Base-by-base conservation (phyloP, 2,888 invertebrate genomes). In the Hyles lineata region DNA sequence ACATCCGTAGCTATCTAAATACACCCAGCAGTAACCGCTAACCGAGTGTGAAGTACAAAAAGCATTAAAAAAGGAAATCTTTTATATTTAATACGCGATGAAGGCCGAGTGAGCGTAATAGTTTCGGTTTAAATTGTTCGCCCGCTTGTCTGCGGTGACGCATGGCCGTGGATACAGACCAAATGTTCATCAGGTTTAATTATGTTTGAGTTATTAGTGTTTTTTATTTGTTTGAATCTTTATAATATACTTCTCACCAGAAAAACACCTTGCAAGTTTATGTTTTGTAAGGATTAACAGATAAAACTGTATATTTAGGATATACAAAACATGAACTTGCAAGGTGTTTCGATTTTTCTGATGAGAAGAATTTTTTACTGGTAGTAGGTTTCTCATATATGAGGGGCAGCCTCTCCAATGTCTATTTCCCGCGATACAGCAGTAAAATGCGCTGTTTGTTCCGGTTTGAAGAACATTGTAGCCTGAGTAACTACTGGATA, bases 91-190 rank as follows among this genome's bases (percentile, higher is more conserved):
- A 61, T 32, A 62, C 73, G 32, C 50, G 55, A 67, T 72, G 73
- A 77, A 82, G 82, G 82, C 73, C 76, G 76, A 82, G 82, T 75
- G 82, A 82, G 78, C 75, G 82, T 77, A 58, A 55, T 35, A 73
- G 74, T 59, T 74, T 76, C 23, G 19, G 2, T 23, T 70, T 23
- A 67, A 25, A 25, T 55, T 32, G 23, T 32, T 43, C 43, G 59
- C 50, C 25, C 52, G 62, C 52, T 32, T 61, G 62, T 55, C 8
- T 23, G 5, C 50, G 35, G 21, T 67, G 58, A 70, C 71, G 74
- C 62, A 73, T 52, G 82, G 74, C 82, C 78, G 74, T 81, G 80
- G 79, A 78, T 75, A 75, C 74, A 21, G n/a, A 35, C 25, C 29
- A 29, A 63, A 67, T 50, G 23, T 23, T 70, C 8, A 70, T 32